Percentiles rank a stretch among this genome's conserved stretches.
Conservation (phyloP, 92 coral and sea anemone genomes). For the Montipora capitata region DNA sequence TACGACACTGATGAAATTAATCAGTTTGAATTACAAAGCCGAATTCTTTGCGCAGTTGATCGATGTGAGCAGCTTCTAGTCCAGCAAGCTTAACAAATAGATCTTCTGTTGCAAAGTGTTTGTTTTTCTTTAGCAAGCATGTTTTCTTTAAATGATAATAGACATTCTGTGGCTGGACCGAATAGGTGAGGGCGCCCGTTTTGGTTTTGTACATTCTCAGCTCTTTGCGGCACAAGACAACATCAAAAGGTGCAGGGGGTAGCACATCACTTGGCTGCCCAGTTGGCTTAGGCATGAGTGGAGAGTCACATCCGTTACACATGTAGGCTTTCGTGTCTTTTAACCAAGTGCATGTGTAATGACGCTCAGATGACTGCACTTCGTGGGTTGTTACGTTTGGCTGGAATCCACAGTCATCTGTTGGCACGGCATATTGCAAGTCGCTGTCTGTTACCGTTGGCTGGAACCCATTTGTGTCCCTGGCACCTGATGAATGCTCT, state of each 20-base stretch:
- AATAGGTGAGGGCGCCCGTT: slow-evolving; percentile 27
- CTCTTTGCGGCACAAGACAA: slow-evolving; percentile 17
- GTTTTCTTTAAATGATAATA: slow-evolving; percentile 21
- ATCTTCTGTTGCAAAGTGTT: neutral
- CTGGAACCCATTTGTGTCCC: slow-evolving; percentile 10
- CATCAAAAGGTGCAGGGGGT: slow-evolving; percentile 37
- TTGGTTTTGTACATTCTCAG: slow-evolving; percentile 12
- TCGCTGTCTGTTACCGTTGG: neutral
- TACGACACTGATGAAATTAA: neutral
- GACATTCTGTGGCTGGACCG: slow-evolving; percentile 24
- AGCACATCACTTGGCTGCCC: slow-evolving; percentile 6
- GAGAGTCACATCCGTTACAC: slow-evolving; percentile 33
- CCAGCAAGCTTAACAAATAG: neutral
- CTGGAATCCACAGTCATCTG: too few relatives aligned
- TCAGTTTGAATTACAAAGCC: neutral
- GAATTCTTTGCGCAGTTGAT: slow-evolving; percentile 8
- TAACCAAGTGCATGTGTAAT: slow-evolving; percentile 8
- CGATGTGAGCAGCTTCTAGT: neutral
- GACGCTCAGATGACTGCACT: neutral
- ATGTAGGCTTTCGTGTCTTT: neutral
- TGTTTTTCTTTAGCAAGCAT: neutral
- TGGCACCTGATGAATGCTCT: slow-evolving; percentile 16
- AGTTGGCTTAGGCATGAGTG: slow-evolving; percentile 32
- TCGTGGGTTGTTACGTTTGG: slow-evolving; percentile 7
- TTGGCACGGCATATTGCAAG: too few relatives aligned